A percentile compares a stretch with the other conserved stretches of the same genome.
phyloP scores from a whole-genome alignment of 64 coral and sea anemone species.

The Stylophora pistillata region DNA sequence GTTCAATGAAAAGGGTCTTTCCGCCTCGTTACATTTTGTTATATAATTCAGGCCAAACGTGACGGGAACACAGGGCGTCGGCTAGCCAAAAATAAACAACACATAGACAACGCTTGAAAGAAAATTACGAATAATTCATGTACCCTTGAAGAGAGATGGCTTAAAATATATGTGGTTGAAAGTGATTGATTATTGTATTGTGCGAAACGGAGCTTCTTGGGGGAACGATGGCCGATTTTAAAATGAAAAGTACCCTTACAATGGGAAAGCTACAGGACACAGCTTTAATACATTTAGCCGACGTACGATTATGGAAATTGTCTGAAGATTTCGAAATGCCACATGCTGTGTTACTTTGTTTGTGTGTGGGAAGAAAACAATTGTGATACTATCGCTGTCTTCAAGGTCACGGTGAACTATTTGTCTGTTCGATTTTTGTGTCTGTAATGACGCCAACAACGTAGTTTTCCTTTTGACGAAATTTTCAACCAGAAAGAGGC shows the following conservation, averaged over 20 bases:
- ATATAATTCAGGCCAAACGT: not conserved
- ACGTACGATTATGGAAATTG: constrained; percentile 9
- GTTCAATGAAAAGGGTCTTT: too few relatives aligned
- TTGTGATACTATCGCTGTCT: constrained; percentile 15
- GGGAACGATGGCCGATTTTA: not conserved
- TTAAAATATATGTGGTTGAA: not conserved
- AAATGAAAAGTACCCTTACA: not conserved
- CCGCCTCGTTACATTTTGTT: not conserved
- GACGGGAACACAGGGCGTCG: not conserved
- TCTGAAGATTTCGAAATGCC: constrained; percentile 27
- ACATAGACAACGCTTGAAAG: not conserved
- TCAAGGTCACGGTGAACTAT: constrained; percentile 40
- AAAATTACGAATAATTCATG: constrained; percentile 42
- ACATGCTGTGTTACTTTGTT: constrained; percentile 1
- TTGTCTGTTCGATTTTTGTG: not conserved
- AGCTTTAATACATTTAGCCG: not conserved
- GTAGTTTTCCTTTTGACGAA: not conserved
- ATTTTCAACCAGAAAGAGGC: not conserved
- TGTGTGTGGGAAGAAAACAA: not conserved
- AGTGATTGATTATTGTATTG: not conserved
- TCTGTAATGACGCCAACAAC: not conserved
- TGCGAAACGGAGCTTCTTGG: not conserved
- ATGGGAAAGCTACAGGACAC: not conserved
- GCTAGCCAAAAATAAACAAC: constrained; percentile 16
- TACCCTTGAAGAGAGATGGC: not conserved